Evolutionary conservation across 1,140 invertebrate species (phyloP).

Genomic region (Zaprionus ghesquierei): DNA sequence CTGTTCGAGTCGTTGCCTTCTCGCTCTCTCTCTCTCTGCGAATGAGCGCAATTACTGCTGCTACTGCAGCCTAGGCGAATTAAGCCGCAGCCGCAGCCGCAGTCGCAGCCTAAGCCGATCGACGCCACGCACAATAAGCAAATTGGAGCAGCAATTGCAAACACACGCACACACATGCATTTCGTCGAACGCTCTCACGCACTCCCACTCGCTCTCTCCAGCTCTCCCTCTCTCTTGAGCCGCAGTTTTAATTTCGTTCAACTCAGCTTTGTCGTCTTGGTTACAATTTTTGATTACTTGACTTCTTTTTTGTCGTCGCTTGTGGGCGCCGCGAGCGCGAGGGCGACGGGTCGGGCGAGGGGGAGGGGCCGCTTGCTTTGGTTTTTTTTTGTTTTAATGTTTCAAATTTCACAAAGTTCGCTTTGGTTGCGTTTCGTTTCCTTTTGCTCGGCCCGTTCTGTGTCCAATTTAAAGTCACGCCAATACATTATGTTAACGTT

Average conservation of each 20-base stretch:
- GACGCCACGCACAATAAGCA: conserved; percentile 36
- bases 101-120: conserved; percentile 54
- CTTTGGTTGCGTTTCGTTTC: conserved; percentile 45
- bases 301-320: conserved; percentile 29
- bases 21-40: neutral
- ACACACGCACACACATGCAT: neutral
- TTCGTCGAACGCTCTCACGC: neutral
- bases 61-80: conserved; percentile 50
- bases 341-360: neutral
- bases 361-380: neutral
- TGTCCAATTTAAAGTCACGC: conserved; percentile 34
- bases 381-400: conserved; percentile 24
- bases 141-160: conserved; percentile 67
- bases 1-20: neutral
- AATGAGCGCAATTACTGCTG: conserved; percentile 1
- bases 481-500: conserved; percentile 28
- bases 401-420: conserved; percentile 53
- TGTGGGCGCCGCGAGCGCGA: neutral
- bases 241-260: conserved; percentile 19
- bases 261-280: conserved; percentile 17
- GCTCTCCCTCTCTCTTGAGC: conserved; percentile 8
- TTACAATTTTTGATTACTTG: conserved; percentile 42
- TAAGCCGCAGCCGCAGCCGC: too few species aligned
- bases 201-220: neutral
- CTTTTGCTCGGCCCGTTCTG: conserved; percentile 42